Evolutionary conservation across 2,888 invertebrate species (phyloP), one percentile per base, ranked within the genome.

Genomic region (Diadegma fenestrale): DNA sequence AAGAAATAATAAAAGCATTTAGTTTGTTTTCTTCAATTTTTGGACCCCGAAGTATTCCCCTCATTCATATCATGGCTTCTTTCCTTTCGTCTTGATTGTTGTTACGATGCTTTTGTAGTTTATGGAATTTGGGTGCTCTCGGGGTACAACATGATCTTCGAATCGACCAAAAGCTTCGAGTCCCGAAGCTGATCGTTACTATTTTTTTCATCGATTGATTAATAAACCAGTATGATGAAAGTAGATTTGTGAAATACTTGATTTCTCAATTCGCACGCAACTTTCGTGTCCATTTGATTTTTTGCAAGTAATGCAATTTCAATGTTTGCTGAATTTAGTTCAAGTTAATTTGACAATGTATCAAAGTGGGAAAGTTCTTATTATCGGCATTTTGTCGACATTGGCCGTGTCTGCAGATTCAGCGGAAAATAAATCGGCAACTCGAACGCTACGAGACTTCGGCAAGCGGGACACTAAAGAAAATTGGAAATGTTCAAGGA

Each of bases 401-500:
- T 48, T 37, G 54, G 22, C 17, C 48, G 81, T 73, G 73, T 51
- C 63, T 85, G 86, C 84, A 72, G 80, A 88, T 86, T 90, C 90
- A 89, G 89, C 88, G 80, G 68, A 66, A 84, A 85, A 87, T 81
- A 85, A 89, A 87, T 87, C 88, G 84, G 85, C 88, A 90, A 89
- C 90, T 90, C 89, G 88, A 88, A 86, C 76, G 89, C 88, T 88
- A 86, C n/a, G n/a, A n/a, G 88, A 82, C 85, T 87, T 87, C 87
- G 84, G 79, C 78, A 85, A 87, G 87, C 79, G 88, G 86, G 87
- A 86, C 84, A 82, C 86, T 64, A 76, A 85, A 88, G 90, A 89
- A 91, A 91, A 90, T 75, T 75, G 75, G 61, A 75, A 75, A 63
- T 75, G 61, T 75, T 45, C 73, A 26, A 22, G 54, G 30, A 63